phyloP scores from a whole-genome alignment of 2,797 vertebrate species.

The Oceanodroma leucorhoa region DNA sequence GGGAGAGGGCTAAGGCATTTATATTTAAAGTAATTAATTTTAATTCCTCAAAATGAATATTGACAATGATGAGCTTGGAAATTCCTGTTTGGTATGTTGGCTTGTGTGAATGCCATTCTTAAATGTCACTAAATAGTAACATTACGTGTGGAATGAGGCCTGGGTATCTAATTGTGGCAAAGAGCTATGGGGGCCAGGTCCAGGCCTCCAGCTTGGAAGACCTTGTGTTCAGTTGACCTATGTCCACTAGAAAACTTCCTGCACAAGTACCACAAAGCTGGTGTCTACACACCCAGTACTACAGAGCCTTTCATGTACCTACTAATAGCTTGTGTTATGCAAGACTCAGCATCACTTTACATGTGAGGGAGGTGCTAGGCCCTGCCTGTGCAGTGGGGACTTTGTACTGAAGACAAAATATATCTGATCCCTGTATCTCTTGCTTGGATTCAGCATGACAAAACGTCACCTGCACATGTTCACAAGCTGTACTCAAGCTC shows the following conservation, averaged over 20 bases:
- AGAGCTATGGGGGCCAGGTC: neutral
- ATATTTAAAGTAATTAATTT: neutral
- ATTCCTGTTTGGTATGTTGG: neutral
- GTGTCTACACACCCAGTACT: neutral
- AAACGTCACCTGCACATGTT: neutral
- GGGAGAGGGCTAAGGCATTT: neutral
- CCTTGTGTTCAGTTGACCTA: neutral
- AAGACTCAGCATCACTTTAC: neutral
- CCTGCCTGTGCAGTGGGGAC: neutral
- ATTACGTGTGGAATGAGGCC: neutral
- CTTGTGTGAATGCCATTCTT: neutral
- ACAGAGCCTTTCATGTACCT: neutral
- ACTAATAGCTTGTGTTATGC: neutral
- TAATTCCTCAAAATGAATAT: neutral
- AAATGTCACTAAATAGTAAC: neutral
- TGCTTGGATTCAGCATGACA: neutral
- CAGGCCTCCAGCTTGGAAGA: neutral
- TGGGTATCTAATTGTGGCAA: neutral
- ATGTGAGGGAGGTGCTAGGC: neutral
- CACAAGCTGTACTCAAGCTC: neutral
- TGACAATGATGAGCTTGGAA: neutral
- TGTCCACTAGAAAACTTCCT: neutral
- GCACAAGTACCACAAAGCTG: neutral
- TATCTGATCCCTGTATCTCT: neutral
- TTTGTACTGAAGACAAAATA: neutral